A percentile compares a stretch with the other conserved stretches of the same genome.
Conservation (phyloP, 2,888 invertebrate species). For the Campoplex nolae region DNA sequence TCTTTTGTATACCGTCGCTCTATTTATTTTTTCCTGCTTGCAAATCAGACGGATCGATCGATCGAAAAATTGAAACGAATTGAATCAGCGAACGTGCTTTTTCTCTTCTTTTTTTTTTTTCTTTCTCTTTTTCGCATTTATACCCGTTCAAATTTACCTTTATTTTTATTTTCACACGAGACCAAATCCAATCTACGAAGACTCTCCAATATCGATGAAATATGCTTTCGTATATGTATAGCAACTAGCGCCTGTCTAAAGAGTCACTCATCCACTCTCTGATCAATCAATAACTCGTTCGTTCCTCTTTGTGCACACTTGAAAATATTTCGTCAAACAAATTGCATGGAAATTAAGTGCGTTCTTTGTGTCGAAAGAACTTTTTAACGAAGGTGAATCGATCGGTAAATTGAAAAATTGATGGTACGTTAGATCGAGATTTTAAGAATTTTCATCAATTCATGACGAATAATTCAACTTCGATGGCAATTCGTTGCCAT, state of each 20-base stretch:
- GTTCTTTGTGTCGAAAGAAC: background rate
- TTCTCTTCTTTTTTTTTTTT: background rate
- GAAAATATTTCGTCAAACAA: background rate
- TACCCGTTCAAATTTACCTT: background rate
- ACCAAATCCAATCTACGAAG: background rate
- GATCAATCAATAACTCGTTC: conserved; percentile 2
- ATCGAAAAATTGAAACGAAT: conserved; percentile 8
- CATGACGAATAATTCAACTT: no score
- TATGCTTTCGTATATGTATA: background rate
- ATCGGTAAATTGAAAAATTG: background rate
- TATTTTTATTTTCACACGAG: background rate
- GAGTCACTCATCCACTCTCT: background rate
- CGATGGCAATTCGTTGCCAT: no score
- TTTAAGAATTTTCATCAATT: no score
- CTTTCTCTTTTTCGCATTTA: background rate
- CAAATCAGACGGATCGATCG: background rate
- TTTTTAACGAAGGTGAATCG: background rate
- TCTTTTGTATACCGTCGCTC: background rate
- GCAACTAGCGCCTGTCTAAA: background rate
- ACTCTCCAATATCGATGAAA: background rate
- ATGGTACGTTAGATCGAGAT: background rate
- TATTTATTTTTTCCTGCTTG: background rate
- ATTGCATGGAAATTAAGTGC: background rate
- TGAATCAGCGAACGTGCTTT: background rate
- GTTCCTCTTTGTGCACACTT: background rate